Base-by-base conservation (phyloP, 2,888 invertebrate genomes). In the Eudasyphora cyanicolor region DNA sequence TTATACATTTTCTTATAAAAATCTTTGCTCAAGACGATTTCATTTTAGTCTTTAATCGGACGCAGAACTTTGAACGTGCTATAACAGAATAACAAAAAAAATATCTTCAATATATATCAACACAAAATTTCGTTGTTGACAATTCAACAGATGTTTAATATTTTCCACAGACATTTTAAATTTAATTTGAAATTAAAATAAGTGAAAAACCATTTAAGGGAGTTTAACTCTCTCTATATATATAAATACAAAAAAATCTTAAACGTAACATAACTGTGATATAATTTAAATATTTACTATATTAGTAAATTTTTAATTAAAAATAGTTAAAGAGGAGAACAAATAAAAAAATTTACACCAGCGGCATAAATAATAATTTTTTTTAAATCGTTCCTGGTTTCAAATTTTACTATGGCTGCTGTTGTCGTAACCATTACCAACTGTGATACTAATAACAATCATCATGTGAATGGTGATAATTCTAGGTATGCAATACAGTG, bases 141-240 rank as follows among this genome's bases (percentile, higher is more conserved):
- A n/a, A n/a, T n/a, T 54, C 49, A 73, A 7, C 24, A 69, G 10
- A 82, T 85, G 85, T 85, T 79, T 77, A 82, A 79, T 10, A 64
- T 82, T 77, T 77, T 81, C 57, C 60, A 69, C 6, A 81, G 76
- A 51, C 67, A 71, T 27, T 84, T 73, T 73, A 79, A 79, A 64
- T 84, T 73, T 76, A 81, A 84, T 81, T 81, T 79, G 32, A 84
- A 79, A 79, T 42, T 81, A n/a, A 84, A 84, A 76, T 76, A 81
- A 76, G 54, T 49, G 38, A 29, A 42, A 76, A 27, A 24, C 51
- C 4, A 35, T 79, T 54, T 21, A 10, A 2, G 67, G 19, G 67
- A 42, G 42, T 67, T 42, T 12, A 24, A 14, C 42, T 42, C 67
- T 57, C 35, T 60, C 17, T 62, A n/a, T 32, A n/a, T 32, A 17